Evolutionary conservation across 2,113 vertebrate species (phyloP).

Genomic region (Lophotis ruficrista): DNA sequence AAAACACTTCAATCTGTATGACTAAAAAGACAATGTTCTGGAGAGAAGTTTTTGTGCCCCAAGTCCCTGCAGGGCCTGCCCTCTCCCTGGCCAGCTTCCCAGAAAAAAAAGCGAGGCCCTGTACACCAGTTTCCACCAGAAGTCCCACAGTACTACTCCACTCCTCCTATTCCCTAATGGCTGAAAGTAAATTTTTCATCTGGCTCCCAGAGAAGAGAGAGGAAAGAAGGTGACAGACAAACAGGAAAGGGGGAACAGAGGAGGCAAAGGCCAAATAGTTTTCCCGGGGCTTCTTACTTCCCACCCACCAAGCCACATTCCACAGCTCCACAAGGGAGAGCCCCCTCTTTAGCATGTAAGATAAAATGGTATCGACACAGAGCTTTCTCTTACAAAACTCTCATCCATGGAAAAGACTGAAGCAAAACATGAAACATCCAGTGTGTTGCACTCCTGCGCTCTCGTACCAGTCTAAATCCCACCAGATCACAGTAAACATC

Average conservation of each 20-base stretch:
- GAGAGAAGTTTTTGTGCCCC: neutral
- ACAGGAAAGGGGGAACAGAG: constrained; percentile 16
- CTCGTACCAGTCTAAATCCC: neutral
- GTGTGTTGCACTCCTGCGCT: accelerated
- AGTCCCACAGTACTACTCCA: constrained; percentile 28
- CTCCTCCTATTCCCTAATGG: constrained; percentile 42
- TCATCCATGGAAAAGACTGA: neutral
- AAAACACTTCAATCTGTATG: neutral
- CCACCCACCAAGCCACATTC: constrained; percentile 54
- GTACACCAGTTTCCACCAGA: neutral
- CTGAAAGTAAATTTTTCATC: constrained; percentile 31
- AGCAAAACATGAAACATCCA: neutral
- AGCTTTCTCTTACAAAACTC: neutral
- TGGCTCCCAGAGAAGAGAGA: constrained; percentile 3
- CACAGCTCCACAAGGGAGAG: neutral
- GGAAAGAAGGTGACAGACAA: constrained; percentile 7
- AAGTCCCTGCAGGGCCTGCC: neutral
- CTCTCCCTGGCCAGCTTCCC: neutral
- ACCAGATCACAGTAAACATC: neutral
- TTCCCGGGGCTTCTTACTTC: constrained; percentile 8
- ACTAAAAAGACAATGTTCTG: neutral
- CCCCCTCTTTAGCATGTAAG: neutral
- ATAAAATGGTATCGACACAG: neutral
- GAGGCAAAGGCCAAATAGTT: constrained; percentile 30
- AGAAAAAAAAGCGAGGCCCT: neutral